Conservation (phyloP, 2,797 vertebrate genomes). For the Clarias laeviceps region DNA sequence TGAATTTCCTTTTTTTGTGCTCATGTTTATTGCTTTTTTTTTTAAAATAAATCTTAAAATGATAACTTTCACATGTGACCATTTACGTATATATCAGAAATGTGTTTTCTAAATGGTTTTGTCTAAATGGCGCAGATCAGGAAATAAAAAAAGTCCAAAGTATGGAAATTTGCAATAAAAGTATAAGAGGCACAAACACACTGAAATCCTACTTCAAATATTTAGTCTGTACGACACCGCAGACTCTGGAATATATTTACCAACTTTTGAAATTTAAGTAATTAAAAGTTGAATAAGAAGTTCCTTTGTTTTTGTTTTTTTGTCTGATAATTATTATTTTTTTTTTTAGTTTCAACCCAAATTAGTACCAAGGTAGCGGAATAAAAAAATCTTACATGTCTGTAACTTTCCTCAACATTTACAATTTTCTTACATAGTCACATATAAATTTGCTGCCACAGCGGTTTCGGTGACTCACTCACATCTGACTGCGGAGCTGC, state of each 20-base stretch:
- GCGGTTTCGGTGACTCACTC: slow-evolving; percentile 1
- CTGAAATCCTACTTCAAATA: not conserved
- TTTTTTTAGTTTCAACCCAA: not conserved
- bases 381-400: not conserved
- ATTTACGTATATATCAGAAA: not conserved
- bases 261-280: not conserved
- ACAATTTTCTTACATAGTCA: not conserved
- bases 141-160: not conserved
- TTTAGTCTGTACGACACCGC: not conserved
- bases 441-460: not conserved
- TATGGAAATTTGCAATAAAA: not conserved
- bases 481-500: not conserved
- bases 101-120: not conserved
- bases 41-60: not conserved
- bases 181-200: not conserved
- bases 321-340: no score
- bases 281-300: not conserved
- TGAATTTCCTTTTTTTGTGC: not conserved
- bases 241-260: not conserved
- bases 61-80: not conserved
- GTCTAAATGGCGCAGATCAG: not conserved
- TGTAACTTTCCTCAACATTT: not conserved
- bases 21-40: not conserved
- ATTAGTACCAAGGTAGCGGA: not conserved
- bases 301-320: no score